These are phyloP conservation scores for Saturnia japonica DNA, from an alignment of 2,888 invertebrate genomes.

Conservation along the genomic window DNA sequence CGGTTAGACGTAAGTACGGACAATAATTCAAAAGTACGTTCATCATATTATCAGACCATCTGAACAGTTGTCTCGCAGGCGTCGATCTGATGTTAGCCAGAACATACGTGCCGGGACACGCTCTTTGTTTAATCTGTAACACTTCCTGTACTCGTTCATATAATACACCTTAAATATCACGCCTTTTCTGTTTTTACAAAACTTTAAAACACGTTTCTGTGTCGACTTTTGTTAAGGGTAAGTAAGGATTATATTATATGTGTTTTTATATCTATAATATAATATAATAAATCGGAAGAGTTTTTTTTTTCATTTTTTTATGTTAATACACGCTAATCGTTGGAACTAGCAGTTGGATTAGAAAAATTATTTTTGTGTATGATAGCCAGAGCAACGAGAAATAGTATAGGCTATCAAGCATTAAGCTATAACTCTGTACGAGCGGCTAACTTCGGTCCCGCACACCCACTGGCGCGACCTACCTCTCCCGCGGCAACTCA, in stretches of 20 bases:
- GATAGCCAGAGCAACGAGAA: too few species aligned
- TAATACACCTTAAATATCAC: constrained; percentile 20
- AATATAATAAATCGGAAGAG: too few species aligned
- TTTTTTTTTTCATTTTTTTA: too few species aligned
- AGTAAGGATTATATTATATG: neutral
- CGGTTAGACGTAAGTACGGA: neutral
- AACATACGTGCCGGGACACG: constrained; percentile 29
- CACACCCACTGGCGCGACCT: too few species aligned
- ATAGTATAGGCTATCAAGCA: too few species aligned
- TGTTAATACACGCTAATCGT: too few species aligned
- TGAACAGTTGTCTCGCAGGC: constrained; percentile 21
- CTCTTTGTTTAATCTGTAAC: constrained; percentile 41
- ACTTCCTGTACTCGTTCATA: constrained; percentile 44
- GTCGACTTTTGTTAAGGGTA: constrained; percentile 15
- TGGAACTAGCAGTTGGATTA: too few species aligned
- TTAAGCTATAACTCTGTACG: too few species aligned
- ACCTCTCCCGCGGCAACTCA: too few species aligned
- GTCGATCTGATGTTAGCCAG: constrained; percentile 31
- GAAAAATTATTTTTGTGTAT: too few species aligned
- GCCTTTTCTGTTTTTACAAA: constrained; percentile 18
- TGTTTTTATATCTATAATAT: neutral
- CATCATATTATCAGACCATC: constrained; percentile 14
- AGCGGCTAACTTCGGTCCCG: too few species aligned
- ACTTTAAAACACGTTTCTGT: constrained; percentile 6
- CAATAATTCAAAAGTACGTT: constrained; percentile 18